Conservation (phyloP, 2,888 invertebrate genomes). For the Drosophila kuntzei region DNA sequence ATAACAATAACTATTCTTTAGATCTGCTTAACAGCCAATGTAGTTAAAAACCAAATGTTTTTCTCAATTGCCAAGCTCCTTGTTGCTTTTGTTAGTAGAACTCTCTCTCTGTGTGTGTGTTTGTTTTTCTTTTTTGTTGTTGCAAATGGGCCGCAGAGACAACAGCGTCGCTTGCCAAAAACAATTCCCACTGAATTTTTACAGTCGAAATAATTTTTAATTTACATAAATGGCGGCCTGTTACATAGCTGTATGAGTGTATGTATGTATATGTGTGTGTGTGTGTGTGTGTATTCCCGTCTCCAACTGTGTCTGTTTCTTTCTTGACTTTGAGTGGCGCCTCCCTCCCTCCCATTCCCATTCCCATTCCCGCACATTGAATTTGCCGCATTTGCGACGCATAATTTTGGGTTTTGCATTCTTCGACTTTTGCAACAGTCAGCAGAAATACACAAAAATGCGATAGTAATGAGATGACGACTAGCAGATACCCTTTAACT, state of each 20-base stretch:
- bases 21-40: conserved; percentile 80
- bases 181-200: conserved; percentile 77
- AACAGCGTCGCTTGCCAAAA: conserved; percentile 68
- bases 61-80: conserved; percentile 66
- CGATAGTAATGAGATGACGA: neutral
- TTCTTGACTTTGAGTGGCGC: conserved; percentile 28
- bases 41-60: conserved; percentile 77
- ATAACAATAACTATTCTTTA: conserved; percentile 77
- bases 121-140: conserved; percentile 39
- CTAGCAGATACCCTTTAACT: conserved; percentile 19
- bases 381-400: conserved; percentile 61
- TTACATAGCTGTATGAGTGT: conserved; percentile 23
- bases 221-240: conserved; percentile 77
- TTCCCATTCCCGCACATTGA: conserved; percentile 24
- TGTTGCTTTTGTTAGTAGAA: conserved; percentile 28
- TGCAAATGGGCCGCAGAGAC: conserved; percentile 52
- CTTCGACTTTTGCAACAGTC: conserved; percentile 50
- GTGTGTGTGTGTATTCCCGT: conserved; percentile 27
- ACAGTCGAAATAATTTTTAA: conserved; percentile 78
- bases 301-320: conserved; percentile 47
- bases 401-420: conserved; percentile 68
- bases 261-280: conserved; percentile 23
- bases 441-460: conserved; percentile 23
- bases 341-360: conserved; percentile 5
- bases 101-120: neutral